Base-by-base conservation (phyloP, 2,888 invertebrate species). In the Trimorus sp. region DNA sequence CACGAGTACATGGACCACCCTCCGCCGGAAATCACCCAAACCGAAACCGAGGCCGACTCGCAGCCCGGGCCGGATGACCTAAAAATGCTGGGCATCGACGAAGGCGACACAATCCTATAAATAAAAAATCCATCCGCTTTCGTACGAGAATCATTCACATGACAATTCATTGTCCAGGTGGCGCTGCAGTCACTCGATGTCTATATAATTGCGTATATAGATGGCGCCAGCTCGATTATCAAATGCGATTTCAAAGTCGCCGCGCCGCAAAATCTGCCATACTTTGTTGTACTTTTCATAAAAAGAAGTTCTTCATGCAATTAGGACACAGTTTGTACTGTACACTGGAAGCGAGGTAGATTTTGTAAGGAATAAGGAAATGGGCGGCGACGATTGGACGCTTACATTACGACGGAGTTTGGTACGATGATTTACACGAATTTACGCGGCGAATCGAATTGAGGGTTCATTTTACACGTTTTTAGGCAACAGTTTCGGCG, bases 71-170 rank as follows among this genome's bases (percentile, higher is more conserved):
- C 92, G 93, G 96, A 96, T 76, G 97, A 97, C 86, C 91, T 97
- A 78, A 96, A 96, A 3, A 94, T 97, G 95, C 92, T 97, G 66
- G 97, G 97, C 0, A 97, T 97, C 65, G 97, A 97, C 89, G 96
- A 95, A 7, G 95, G 95, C 42, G 97, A 97, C 89, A 91, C 92
- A 6, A 92, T 91, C 79, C 88, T 92, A 73, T 92, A 89, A 87
- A 87, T n/a, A n/a, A n/a, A n/a, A n/a, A n/a, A n/a, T n/a, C n/a
- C n/a, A n/a, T n/a, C n/a, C n/a, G n/a, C n/a, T 71, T 11, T 0
- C 6, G 37, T 40, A 12, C 26, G 53, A 36, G 7, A 59, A 42
- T 37, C 1, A 7, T 56, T 11, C 7, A 26, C n/a, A 15, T 15
- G 53, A 15, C 12, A 26, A 26, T 4, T 26, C 26, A 7, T 15